Evolutionary conservation across 2,888 invertebrate genomes (phyloP).

Genomic region (Stenotaenia linearis): DNA sequence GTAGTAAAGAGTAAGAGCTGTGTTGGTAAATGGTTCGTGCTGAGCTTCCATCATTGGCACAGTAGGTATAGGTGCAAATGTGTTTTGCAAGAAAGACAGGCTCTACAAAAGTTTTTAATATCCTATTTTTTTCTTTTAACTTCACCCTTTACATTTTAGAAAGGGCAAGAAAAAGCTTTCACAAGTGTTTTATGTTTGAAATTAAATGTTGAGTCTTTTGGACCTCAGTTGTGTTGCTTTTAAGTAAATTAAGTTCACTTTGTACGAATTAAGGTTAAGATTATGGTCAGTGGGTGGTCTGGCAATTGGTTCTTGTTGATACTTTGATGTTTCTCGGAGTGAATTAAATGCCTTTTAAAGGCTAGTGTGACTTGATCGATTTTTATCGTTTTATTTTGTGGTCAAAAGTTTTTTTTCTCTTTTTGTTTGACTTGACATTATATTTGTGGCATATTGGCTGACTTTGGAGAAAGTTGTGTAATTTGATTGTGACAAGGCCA

Average conservation of each 20-base stretch:
- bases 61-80: constrained; percentile 4
- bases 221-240: background rate
- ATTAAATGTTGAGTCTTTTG: background rate
- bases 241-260: constrained; percentile 26
- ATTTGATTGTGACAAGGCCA: constrained; percentile 7
- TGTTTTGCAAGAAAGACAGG: constrained; percentile 7
- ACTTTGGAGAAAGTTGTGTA: background rate
- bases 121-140: background rate
- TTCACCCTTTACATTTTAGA: background rate
- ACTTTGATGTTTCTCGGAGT: background rate
- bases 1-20: constrained; percentile 21
- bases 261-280: background rate
- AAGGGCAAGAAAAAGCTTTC: background rate
- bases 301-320: background rate
- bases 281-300: constrained; percentile 1
- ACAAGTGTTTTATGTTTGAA: background rate
- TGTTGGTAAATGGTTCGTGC: constrained; percentile 7
- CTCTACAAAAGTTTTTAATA: constrained; percentile 17
- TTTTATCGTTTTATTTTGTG: background rate
- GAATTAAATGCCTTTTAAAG: background rate
- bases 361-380: background rate
- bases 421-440: background rate
- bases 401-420: background rate
- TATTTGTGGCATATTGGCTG: background rate
- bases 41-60: constrained; percentile 21